These are phyloP conservation scores for Isoperla grammatica DNA, from an alignment of 2,888 invertebrate species.

Conservation along the genomic window DNA sequence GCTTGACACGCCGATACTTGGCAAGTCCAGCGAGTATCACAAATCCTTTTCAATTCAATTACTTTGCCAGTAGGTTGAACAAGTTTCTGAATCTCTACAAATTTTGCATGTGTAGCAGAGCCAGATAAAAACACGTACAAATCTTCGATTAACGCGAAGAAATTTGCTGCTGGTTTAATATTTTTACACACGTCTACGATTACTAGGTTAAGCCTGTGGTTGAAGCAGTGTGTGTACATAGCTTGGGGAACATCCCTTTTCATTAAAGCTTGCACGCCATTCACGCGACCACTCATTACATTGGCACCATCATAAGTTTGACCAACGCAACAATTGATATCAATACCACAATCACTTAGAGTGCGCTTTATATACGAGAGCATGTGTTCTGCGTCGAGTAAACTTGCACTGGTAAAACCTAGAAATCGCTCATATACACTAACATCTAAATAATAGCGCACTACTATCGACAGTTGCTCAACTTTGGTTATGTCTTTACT, in stretches of 20 bases:
- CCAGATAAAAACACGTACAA: no score
- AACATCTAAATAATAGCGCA: neutral
- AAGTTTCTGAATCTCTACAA: no score
- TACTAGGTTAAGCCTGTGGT: constrained; percentile 10
- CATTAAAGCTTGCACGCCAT: constrained; percentile 11
- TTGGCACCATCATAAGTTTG: constrained; percentile 12
- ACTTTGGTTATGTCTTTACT: constrained; percentile 1
- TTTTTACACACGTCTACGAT: no score
- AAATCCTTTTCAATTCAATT: no score
- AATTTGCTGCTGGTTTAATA: no score
- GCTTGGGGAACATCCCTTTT: constrained; percentile 1
- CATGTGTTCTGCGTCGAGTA: neutral
- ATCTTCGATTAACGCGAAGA: no score
- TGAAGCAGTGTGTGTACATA: constrained; percentile 5
- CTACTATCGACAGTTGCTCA: neutral
- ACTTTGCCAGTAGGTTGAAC: no score
- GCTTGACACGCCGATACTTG: no score
- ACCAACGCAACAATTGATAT: neutral
- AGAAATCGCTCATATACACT: no score
- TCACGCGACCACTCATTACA: constrained; percentile 3
- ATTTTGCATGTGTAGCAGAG: no score
- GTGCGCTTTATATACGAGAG: neutral
- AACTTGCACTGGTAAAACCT: no score
- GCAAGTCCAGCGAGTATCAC: no score
- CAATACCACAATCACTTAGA: neutral